phyloP scores from a whole-genome alignment of 2,113 vertebrate genomes.

The Aspidoscelis tigris region DNA sequence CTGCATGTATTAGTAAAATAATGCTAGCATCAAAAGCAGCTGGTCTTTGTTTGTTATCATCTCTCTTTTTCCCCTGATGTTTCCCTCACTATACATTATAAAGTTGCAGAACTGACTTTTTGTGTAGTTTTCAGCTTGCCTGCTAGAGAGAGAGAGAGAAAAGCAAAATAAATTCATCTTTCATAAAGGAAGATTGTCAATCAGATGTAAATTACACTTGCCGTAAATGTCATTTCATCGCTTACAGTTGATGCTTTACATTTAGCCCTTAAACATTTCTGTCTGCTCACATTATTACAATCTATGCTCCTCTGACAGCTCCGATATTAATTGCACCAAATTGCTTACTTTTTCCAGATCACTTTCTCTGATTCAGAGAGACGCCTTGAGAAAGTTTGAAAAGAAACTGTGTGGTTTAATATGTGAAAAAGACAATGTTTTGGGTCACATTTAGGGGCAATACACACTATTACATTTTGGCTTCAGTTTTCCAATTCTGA shows the following conservation, averaged over 20 bases:
- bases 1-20: slow-evolving; percentile 55
- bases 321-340: slow-evolving; percentile 67
- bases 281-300: slow-evolving; percentile 57
- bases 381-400: slow-evolving; percentile 51
- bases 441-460: not conserved
- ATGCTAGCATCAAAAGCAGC: slow-evolving; percentile 54
- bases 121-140: slow-evolving; percentile 35
- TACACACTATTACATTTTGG: not conserved
- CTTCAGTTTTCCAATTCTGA: not conserved
- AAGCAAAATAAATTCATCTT: slow-evolving; percentile 62
- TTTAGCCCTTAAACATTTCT: slow-evolving; percentile 59
- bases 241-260: slow-evolving; percentile 56
- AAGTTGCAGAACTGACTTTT: slow-evolving; percentile 39
- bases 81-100: slow-evolving; percentile 29
- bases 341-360: slow-evolving; percentile 47
- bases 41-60: slow-evolving; percentile 57
- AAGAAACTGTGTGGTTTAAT: slow-evolving; percentile 42
- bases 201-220: slow-evolving; percentile 62
- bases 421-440: not conserved
- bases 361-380: slow-evolving; percentile 44
- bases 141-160: slow-evolving; percentile 3
- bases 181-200: slow-evolving; percentile 57
- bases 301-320: slow-evolving; percentile 52
- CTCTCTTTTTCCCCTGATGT: slow-evolving; percentile 43
- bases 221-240: slow-evolving; percentile 62